phyloP scores from a whole-genome alignment of 2,797 vertebrate genomes.

The Oreochromis mossambicus region DNA sequence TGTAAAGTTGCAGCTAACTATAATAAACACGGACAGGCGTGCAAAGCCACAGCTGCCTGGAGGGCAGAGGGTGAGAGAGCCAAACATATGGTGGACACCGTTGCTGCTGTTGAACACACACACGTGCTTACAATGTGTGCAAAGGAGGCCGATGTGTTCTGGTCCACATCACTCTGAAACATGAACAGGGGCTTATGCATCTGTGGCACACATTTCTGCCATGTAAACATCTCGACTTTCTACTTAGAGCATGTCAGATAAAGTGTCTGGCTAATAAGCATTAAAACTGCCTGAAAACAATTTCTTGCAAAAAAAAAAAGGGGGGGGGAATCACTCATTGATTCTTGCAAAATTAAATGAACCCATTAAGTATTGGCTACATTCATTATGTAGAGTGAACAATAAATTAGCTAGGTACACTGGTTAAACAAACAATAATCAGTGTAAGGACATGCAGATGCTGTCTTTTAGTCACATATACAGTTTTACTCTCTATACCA shows the following conservation, averaged over 20 bases:
- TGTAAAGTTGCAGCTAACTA: not conserved
- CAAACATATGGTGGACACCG: slow-evolving; percentile 13
- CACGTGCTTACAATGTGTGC: not conserved
- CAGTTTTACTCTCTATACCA: slow-evolving; percentile 3
- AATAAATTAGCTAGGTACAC: not conserved
- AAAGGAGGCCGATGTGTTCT: not conserved
- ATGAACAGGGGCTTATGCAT: not conserved
- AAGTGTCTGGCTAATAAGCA: not conserved
- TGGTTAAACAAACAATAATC: not conserved
- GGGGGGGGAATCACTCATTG: too few relatives aligned
- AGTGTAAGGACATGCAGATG: not conserved
- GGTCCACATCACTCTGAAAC: not conserved
- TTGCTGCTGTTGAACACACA: slow-evolving; percentile 13
- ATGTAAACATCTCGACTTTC: not conserved
- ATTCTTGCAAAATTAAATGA: rapidly evolving
- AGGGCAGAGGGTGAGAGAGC: not conserved
- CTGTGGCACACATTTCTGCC: not conserved
- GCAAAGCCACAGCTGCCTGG: slow-evolving; percentile 31
- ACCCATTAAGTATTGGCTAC: not conserved
- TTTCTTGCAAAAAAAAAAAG: not conserved
- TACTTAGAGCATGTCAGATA: not conserved
- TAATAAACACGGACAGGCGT: slow-evolving; percentile 22
- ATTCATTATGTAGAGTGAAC: not conserved
- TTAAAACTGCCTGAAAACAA: not conserved
- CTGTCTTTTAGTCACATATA: not conserved